These are phyloP conservation scores for Zeus faber DNA, from an alignment of 2,113 vertebrate species.

Conservation along the genomic window DNA sequence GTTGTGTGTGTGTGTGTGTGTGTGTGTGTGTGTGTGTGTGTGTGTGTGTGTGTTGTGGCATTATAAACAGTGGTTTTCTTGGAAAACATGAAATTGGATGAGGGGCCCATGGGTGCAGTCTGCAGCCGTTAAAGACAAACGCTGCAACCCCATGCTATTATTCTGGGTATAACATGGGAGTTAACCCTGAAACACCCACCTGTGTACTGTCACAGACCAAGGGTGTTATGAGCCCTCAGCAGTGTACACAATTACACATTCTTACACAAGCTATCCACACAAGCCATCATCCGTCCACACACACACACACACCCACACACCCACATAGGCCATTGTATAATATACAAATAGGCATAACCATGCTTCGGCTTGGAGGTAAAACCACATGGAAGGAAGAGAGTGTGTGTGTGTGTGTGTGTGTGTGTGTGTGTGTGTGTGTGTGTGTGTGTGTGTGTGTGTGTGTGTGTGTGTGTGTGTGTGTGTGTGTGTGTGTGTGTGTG, in stretches of 20 bases:
- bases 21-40: slow-evolving; percentile 21
- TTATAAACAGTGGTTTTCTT: slow-evolving; percentile 36
- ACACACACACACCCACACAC: slow-evolving; percentile 12
- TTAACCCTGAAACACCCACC: slow-evolving; percentile 41
- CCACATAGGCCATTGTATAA: not conserved
- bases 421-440: no score
- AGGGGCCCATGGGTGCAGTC: slow-evolving; percentile 24
- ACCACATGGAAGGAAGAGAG: no score
- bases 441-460: no score
- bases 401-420: no score
- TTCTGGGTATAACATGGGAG: slow-evolving; percentile 37
- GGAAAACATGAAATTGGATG: slow-evolving; percentile 44
- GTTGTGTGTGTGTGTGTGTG: slow-evolving; percentile 6
- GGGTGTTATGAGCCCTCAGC: no score
- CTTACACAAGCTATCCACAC: slow-evolving; percentile 8
- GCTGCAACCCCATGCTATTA: slow-evolving; percentile 30
- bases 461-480: no score
- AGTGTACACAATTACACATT: no score
- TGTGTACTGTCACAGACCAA: no score
- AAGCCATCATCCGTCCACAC: slow-evolving; percentile 12
- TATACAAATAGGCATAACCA: no score
- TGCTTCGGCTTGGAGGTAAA: no score
- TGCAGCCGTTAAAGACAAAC: slow-evolving; percentile 31
- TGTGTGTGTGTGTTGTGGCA: no score
- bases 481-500: no score